These are phyloP conservation scores for Scaptomyza parva DNA, from an alignment of 2,888 invertebrate species.

Conservation along the genomic window DNA sequence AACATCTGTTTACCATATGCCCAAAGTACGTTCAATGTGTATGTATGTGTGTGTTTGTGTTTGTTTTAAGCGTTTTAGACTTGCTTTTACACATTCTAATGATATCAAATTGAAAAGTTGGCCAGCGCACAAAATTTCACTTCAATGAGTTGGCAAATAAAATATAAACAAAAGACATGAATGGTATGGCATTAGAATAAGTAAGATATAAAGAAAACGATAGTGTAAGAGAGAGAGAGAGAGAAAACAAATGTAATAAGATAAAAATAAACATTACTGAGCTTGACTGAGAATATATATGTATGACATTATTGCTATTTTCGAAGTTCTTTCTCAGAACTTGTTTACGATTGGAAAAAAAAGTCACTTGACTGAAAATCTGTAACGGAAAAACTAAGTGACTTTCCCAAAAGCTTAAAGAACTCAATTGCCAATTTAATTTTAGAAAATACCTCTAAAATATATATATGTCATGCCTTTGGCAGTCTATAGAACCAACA, in stretches of 20 bases:
- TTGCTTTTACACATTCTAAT: conserved; percentile 39
- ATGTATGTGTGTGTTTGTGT: conserved; percentile 17
- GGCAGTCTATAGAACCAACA: too few relatives aligned
- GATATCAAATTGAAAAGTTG: conserved; percentile 51
- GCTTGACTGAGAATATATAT: too few relatives aligned
- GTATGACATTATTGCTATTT: too few relatives aligned
- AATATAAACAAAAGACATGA: conserved; percentile 20
- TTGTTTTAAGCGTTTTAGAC: conserved; percentile 50
- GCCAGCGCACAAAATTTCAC: conserved; percentile 20
- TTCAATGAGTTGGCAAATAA: conserved; percentile 38
- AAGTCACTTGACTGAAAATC: too few relatives aligned
- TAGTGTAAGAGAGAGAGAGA: too few relatives aligned
- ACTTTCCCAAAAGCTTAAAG: too few relatives aligned
- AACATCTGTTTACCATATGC: conserved; percentile 62
- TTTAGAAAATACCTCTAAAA: too few relatives aligned
- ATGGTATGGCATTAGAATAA: neutral
- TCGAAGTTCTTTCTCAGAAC: too few relatives aligned
- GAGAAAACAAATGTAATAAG: too few relatives aligned
- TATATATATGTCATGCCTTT: neutral
- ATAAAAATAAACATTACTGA: neutral
- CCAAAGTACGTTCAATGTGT: conserved; percentile 16
- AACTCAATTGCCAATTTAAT: too few relatives aligned
- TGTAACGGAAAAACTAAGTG: too few relatives aligned
- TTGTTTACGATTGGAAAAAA: too few relatives aligned
- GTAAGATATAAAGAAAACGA: neutral